Evolutionary conservation across 2,113 vertebrate genomes (phyloP), one percentile per base, ranked within the genome.

Genomic region (Gobius niger): DNA sequence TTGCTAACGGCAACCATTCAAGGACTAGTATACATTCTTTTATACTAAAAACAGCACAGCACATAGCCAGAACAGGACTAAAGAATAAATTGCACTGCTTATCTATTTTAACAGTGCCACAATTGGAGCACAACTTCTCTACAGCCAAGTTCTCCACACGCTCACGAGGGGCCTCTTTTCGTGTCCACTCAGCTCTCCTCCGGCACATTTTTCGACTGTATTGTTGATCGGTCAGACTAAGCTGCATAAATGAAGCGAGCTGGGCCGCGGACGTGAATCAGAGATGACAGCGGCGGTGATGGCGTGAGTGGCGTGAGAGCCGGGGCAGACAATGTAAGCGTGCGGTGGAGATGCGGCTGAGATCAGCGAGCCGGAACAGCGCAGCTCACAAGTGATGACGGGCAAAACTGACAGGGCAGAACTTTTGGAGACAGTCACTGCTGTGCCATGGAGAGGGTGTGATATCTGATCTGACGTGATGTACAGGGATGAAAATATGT

Each of bases 341-440:
- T 24, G 63, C 66, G 72, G 69, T 70, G 49, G 59, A 76, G 77
- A 80, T 65, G 64, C 65, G 64, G 78, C 70, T 77, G 75, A 83
- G 75, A 82, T 80, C 80, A 77, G 74, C 67, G 73, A 64, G 63
- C 72, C 41, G 64, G 71, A 81, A 68, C 68, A 16, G 67, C 71
- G 70, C 75, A 66, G 68, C 76, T 72, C 49, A 65, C 73, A 81
- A 72, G 78, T 77, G 80, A 83, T 72, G 88, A 84, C 84, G 80
- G 82, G 64, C 62, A 56, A 46, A 77, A 81, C 78, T 63, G 69
- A 82, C 67, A 49, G 68, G 66, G 75, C 70, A 71, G 75, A 84
- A 82, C 78, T 76, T 76, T 87, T 86, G 70, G 54, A 68, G 73
- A 68, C 47, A 44, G 57, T 53, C 52, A 56, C 52, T 0, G 60